Base-by-base conservation (phyloP, 2,797 vertebrate species). In the Rhinatrema bivittatum region DNA sequence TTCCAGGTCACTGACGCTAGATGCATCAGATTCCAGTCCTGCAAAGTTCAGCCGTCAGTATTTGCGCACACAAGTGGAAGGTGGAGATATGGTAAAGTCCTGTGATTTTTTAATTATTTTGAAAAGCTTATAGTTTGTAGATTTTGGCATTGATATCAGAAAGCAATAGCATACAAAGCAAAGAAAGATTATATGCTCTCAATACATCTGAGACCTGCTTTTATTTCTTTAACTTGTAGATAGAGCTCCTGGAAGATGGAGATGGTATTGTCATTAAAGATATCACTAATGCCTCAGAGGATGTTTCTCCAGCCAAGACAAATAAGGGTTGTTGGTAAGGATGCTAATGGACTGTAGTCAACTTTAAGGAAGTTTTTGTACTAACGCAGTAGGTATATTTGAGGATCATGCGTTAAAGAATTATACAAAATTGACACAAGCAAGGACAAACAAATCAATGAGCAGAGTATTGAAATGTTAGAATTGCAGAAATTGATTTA, bases 41-140 rank as follows among this genome's bases (percentile, higher is more conserved):
- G 65, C 71, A 41, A 76, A 79, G 24, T 68, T 55, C 52, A 62
- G 60, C 3, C 44, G 36, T 12, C 53, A 63, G 17, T 65, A 60
- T 10, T 54, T 77, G 5, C 61, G 48, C 31, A 57, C 74, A 25
- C 71, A 76, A 4, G 51, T 69, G 30, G 61, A 73, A 31, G 61
- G 49, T 6, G 53, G 70, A 36, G 57, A 76, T 31, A 32, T 66
- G 21, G 71, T 77, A 50, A 71, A 71, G 44, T 9, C 44, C 28
- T 21, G 8, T 20, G 6, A 30, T 9, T 30, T 18, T 30, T 10
- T n/a, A n/a, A n/a, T n/a, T n/a, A n/a, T n/a, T n/a, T n/a, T n/a
- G n/a, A n/a, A n/a, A n/a, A n/a, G n/a, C n/a, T n/a, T n/a, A n/a
- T n/a, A n/a, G n/a, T n/a, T n/a, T n/a, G n/a, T n/a, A n/a, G n/a